Evolutionary conservation across 1,140 invertebrate species (phyloP).

Genomic region (Zaprionus gabonicus): DNA sequence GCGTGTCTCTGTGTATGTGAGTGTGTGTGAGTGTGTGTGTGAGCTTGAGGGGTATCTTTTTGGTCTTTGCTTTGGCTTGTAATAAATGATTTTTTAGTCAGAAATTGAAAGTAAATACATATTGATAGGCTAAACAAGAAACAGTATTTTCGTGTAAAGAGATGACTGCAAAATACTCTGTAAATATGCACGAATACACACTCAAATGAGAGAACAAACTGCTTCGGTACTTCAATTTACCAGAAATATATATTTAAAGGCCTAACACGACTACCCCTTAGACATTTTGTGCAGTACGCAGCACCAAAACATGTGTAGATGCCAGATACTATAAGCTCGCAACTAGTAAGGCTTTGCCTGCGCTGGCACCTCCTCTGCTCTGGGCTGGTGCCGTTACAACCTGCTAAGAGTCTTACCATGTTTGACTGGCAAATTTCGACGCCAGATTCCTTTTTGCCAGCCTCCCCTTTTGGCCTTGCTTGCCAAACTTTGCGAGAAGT

Average conservation of each 20-base stretch:
- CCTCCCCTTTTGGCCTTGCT: background rate
- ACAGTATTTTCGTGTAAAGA: background rate
- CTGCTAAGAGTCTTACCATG: constrained; percentile 14
- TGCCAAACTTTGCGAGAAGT: constrained; percentile 4
- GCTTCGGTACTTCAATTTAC: background rate
- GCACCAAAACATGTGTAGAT: constrained; percentile 11
- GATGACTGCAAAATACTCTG: background rate
- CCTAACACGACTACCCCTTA: background rate
- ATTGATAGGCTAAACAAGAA: constrained; percentile 51
- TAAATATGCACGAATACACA: background rate
- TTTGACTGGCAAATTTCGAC: constrained; percentile 10
- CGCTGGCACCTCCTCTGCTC: background rate
- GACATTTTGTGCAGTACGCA: background rate
- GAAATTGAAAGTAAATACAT: constrained; percentile 81
- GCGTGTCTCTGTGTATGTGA: no score
- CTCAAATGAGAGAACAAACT: background rate
- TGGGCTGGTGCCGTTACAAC: background rate
- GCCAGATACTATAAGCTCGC: constrained; percentile 19
- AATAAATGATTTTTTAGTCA: constrained; percentile 73
- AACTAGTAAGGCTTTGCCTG: constrained; percentile 4
- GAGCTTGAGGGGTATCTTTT: constrained; percentile 12
- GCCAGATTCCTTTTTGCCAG: background rate
- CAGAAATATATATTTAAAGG: background rate
- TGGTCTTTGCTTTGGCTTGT: constrained; percentile 40
- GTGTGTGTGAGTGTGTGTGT: background rate